phyloP scores from a whole-genome alignment of 2,797 vertebrate species.

The Adrianichthys oophorus region DNA sequence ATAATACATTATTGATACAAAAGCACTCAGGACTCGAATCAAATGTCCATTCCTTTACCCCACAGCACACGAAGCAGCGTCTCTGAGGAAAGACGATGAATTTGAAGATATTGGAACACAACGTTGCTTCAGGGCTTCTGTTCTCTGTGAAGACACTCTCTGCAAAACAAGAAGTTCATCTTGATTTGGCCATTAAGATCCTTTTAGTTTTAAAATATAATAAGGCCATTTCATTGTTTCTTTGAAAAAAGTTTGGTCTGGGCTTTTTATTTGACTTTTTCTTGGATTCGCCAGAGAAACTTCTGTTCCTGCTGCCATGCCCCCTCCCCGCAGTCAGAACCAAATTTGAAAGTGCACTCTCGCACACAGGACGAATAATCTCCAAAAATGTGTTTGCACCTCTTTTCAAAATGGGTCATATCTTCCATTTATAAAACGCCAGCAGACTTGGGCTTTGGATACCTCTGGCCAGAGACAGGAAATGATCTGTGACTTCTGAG shows the following conservation, averaged over 20 bases:
- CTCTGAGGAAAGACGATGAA: constrained; percentile 3
- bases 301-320: too few relatives aligned
- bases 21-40: not conserved
- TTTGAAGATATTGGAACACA: constrained; percentile 7
- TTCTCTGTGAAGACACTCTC: constrained; percentile 5
- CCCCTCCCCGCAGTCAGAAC: too few relatives aligned
- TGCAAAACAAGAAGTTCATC: constrained; percentile 4
- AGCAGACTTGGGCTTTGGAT: too few relatives aligned
- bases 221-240: not conserved
- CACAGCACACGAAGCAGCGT: not conserved
- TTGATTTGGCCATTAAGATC: not conserved
- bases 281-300: too few relatives aligned
- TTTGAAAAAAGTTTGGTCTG: not conserved
- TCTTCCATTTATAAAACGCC: too few relatives aligned
- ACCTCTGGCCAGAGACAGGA: too few relatives aligned
- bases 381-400: too few relatives aligned
- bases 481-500: too few relatives aligned
- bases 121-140: constrained; percentile 9
- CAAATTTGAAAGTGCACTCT: too few relatives aligned
- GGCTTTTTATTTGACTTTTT: not conserved
- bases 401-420: too few relatives aligned
- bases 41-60: constrained; percentile 5
- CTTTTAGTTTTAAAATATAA: not conserved
- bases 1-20: not conserved
- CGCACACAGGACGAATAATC: too few relatives aligned